phyloP scores from a whole-genome alignment of 2,113 vertebrate species.

The Eulemur rufifrons region DNA sequence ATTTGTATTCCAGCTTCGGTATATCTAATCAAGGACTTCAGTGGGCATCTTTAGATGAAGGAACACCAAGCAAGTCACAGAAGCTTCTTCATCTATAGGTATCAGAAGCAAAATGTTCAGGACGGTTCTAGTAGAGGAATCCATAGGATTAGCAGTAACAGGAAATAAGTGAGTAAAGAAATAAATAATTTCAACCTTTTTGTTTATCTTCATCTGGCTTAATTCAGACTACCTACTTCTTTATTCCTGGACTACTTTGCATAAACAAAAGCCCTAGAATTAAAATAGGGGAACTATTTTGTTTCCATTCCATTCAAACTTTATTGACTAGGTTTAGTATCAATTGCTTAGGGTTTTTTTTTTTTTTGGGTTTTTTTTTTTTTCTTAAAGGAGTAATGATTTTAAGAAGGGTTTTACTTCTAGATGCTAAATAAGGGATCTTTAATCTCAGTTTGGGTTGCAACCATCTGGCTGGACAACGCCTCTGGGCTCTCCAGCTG shows the following conservation, averaged over 20 bases:
- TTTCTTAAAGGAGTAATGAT: neutral
- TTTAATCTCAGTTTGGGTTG: neutral
- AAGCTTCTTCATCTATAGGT: neutral
- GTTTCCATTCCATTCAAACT: neutral
- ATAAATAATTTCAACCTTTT: neutral
- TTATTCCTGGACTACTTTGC: neutral
- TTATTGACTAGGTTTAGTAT: neutral
- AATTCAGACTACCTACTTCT: neutral
- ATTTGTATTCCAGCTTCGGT: neutral
- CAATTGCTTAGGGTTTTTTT: neutral
- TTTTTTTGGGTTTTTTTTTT: neutral
- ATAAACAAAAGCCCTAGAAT: neutral
- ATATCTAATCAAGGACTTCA: neutral
- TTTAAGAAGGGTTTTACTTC: neutral
- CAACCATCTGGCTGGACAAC: neutral
- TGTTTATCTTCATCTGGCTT: neutral
- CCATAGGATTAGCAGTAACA: neutral
- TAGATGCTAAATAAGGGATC: neutral
- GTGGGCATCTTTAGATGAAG: neutral
- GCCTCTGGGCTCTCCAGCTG: neutral
- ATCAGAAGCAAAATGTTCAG: neutral
- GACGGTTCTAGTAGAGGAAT: neutral
- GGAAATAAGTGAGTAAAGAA: neutral
- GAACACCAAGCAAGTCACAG: neutral
- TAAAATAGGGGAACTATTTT: conserved; percentile 5